phyloP scores from a whole-genome alignment of 2,113 vertebrate genomes.

The Spea bombifrons region DNA sequence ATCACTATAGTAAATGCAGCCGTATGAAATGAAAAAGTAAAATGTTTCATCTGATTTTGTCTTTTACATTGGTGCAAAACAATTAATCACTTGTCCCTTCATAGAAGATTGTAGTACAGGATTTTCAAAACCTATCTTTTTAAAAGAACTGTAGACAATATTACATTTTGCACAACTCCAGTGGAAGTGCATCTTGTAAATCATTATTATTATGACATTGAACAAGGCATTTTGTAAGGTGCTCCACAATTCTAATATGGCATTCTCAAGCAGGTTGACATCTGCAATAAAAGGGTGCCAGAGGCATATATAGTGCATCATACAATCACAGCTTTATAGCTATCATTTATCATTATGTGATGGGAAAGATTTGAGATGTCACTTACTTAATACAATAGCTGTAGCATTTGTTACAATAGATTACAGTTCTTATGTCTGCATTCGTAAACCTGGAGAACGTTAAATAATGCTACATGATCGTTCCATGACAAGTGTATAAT shows the following conservation, averaged over 20 bases:
- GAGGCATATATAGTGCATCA: conserved; percentile 6
- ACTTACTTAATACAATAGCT: not conserved
- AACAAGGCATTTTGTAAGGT: not conserved
- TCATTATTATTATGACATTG: conserved; percentile 18
- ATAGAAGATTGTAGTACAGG: too few relatives aligned
- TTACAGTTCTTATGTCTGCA: not conserved
- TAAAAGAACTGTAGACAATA: not conserved
- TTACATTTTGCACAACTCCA: not conserved
- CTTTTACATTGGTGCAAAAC: too few relatives aligned
- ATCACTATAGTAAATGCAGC: too few relatives aligned
- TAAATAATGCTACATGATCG: not conserved
- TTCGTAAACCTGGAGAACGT: not conserved
- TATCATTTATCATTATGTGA: conserved; percentile 27
- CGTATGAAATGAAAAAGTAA: too few relatives aligned
- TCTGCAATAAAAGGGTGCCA: conserved; percentile 23
- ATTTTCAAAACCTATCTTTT: not conserved
- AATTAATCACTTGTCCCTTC: too few relatives aligned
- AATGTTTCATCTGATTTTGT: too few relatives aligned
- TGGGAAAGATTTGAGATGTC: not conserved
- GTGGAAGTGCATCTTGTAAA: conserved; percentile 12
- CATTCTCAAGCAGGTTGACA: conserved; percentile 8
- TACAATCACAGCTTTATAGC: conserved; percentile 21
- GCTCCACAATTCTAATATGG: not conserved
- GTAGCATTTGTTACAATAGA: not conserved
- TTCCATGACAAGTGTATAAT: not conserved